Evolutionary conservation across 2,888 invertebrate species (phyloP).

Genomic region (Troides oblongomaculatus): DNA sequence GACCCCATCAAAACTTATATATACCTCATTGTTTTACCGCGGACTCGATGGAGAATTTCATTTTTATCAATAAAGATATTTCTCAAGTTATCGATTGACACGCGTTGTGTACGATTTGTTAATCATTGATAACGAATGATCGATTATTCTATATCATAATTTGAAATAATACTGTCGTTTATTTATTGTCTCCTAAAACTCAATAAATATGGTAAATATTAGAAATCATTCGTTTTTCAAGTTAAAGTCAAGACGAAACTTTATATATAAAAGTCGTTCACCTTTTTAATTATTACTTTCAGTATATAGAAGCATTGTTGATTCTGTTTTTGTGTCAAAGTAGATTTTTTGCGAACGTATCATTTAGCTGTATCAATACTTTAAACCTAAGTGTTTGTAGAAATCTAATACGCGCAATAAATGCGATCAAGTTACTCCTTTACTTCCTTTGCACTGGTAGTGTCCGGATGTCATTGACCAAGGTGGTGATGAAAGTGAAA

Average conservation of each 20-base stretch:
- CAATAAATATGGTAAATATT: no score
- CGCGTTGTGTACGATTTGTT: not conserved
- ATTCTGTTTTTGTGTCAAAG: no score
- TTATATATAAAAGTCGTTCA: no score
- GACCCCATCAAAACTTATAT: conserved; percentile 51
- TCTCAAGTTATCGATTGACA: not conserved
- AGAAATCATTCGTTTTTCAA: no score
- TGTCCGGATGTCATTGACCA: conserved; percentile 56
- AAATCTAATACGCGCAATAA: not conserved
- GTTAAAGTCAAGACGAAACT: no score
- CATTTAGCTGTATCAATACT: not conserved
- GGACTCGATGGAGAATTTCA: not conserved
- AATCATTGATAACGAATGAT: not conserved
- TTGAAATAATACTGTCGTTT: not conserved
- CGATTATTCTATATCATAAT: not conserved
- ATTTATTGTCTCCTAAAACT: no score
- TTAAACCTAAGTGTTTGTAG: not conserved
- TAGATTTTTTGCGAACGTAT: no score
- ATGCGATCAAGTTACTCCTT: not conserved
- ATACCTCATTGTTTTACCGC: not conserved
- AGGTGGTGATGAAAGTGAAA: conserved; percentile 67
- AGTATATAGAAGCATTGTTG: no score
- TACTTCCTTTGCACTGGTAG: conserved; percentile 8
- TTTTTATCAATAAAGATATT: not conserved
- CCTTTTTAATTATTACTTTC: no score